A percentile compares a stretch with the other conserved stretches of the same genome.
Evolutionary conservation across 2,888 invertebrate species (phyloP).

Genomic region (Odontocolon sp.): DNA sequence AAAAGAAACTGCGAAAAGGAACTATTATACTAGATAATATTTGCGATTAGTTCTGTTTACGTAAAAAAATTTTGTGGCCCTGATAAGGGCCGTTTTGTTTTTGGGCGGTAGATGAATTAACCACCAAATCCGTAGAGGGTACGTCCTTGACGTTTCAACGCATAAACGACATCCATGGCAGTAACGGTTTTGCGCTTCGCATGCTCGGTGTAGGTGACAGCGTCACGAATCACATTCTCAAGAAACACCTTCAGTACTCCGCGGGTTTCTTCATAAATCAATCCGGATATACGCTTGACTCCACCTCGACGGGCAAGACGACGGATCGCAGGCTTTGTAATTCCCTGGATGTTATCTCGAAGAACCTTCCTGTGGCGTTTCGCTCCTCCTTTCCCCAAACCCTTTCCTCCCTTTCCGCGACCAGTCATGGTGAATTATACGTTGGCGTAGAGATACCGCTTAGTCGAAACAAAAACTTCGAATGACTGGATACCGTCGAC

Average conservation of each 20-base stretch:
- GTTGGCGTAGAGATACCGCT: neutral
- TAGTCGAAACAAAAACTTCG: too few relatives aligned
- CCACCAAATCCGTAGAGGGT: slow-evolving; percentile 83
- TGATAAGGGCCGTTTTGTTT: slow-evolving; percentile 71
- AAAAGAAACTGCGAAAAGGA: neutral
- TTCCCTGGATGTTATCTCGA: slow-evolving; percentile 89
- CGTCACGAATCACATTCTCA: too few relatives aligned
- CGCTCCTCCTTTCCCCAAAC: slow-evolving; percentile 90
- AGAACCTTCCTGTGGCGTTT: slow-evolving; percentile 89
- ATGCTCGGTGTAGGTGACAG: too few relatives aligned
- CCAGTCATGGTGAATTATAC: slow-evolving; percentile 84
- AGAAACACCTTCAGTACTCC: too few relatives aligned
- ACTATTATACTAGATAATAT: neutral
- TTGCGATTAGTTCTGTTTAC: too few relatives aligned
- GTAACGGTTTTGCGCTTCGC: too few relatives aligned
- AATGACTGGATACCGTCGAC: neutral
- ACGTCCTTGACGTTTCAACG: too few relatives aligned
- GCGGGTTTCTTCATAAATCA: too few relatives aligned
- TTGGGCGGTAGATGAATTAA: slow-evolving; percentile 64
- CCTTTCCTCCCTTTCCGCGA: slow-evolving; percentile 90
- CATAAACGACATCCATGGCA: too few relatives aligned
- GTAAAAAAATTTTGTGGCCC: slow-evolving; percentile 54
- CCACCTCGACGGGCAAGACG: slow-evolving; percentile 83
- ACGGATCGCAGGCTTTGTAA: slow-evolving; percentile 86
- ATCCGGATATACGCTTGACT: too few relatives aligned